Percentiles rank a stretch among this genome's conserved stretches.
These are phyloP conservation scores for Crambe crambe DNA, from an alignment of 37 sponge, comb jelly and placozoan species.

Conservation along the genomic window DNA sequence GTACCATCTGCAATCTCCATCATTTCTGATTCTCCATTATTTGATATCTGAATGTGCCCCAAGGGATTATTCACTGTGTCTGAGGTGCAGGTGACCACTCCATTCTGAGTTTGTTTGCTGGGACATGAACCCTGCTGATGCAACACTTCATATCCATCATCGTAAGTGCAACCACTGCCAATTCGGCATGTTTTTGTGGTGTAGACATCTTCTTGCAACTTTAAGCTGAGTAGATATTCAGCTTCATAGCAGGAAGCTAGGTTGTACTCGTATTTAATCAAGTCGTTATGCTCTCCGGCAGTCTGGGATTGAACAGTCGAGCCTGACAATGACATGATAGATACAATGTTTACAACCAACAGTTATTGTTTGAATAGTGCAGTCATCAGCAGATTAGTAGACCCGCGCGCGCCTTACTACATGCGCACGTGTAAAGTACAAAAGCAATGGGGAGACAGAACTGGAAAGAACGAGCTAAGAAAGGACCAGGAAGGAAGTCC, in stretches of 20 bases:
- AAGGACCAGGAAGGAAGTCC: slow-evolving; percentile 66
- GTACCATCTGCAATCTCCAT: not conserved
- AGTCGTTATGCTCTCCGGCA: not conserved
- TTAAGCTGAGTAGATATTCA: slow-evolving; percentile 33
- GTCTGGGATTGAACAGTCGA: slow-evolving; percentile 14
- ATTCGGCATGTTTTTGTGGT: not conserved
- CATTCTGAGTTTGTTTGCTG: no score
- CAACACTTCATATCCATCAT: not conserved
- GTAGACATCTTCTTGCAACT: not conserved
- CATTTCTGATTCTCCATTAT: not conserved
- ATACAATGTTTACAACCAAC: not conserved
- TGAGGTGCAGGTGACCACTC: not conserved
- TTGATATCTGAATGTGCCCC: not conserved
- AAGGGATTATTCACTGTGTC: not conserved
- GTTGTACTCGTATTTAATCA: slow-evolving; percentile 38
- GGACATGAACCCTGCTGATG: no score
- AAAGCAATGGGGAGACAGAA: slow-evolving; percentile 6
- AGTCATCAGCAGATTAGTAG: not conserved
- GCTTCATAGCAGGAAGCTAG: slow-evolving; percentile 56
- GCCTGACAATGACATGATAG: not conserved
- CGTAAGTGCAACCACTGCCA: not conserved
- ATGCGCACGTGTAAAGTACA: not conserved
- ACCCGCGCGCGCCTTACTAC: not conserved
- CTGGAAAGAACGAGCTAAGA: slow-evolving; percentile 31
- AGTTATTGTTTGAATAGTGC: not conserved